Evolutionary conservation across 2,797 vertebrate species (phyloP), one percentile per base, ranked within the genome.

Genomic region (Otus scops): DNA sequence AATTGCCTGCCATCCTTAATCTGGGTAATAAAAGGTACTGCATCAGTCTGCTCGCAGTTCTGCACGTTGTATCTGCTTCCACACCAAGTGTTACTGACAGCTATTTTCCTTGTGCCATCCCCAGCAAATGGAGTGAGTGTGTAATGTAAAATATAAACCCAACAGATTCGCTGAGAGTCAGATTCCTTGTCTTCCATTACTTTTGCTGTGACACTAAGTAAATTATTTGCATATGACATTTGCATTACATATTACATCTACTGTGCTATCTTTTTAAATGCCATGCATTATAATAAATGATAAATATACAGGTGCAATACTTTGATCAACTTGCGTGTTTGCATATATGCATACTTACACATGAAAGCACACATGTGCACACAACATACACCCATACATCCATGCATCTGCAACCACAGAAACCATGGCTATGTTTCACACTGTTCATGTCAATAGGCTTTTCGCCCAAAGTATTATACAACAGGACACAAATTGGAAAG

Each of bases 1-100:
- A 94, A 75, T 48, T 65, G 70, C 88, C 88, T 92, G 43, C 78
- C 88, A 89, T 59, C 59, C 75, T 91, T 75, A 61, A 78, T 76
- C 83, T 85, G 78, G 61, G 41, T 87, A 96, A 92, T 82, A 85
- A 93, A 91, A 90, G 32, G 60, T 60, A 34, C 71, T 92, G 80
- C 88, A 94, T 78, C 79, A 91, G 47, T 45, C 53, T 80, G 81
- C 79, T 85, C 4, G 1, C 45, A 60, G 87, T 57, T 94, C 67
- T 87, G 84, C 79, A 56, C 3, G 3, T 64, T 81, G 54, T 60
- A 7, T 79, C 75, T 51, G 34, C 85, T 83, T 93, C 89, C 45
- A 43, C 18, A 57, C 51, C 54, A 75, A 86, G 67, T 50, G 27
- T 57, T 89, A 64, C 88, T 95, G 95, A 61, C 91, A 93, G 92